phyloP scores from a whole-genome alignment of 2,113 vertebrate genomes.

The Lipophrys pholis region DNA sequence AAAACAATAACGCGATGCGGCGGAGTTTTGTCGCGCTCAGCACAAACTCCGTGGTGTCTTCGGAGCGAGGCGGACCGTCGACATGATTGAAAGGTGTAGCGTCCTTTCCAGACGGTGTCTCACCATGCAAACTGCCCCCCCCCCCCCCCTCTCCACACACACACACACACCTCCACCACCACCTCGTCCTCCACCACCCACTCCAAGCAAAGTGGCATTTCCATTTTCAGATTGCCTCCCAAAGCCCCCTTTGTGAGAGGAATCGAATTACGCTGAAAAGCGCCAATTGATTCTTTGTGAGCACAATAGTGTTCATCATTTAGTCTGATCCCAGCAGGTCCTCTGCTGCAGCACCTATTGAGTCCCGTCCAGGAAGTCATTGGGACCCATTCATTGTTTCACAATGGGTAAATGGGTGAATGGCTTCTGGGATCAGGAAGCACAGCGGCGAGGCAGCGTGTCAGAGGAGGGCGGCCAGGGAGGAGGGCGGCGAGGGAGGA shows the following conservation, averaged over 20 bases:
- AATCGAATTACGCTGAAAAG: conserved; percentile 81
- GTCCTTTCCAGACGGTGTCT: conserved; percentile 49
- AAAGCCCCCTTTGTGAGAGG: conserved; percentile 78
- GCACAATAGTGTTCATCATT: conserved; percentile 80
- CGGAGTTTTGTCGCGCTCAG: conserved; percentile 58
- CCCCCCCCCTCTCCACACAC: too few species aligned
- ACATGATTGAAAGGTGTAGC: conserved; percentile 57
- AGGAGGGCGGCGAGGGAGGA: too few species aligned
- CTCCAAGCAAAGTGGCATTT: conserved; percentile 77
- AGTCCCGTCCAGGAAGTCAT: conserved; percentile 63
- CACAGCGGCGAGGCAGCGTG: conserved; percentile 45
- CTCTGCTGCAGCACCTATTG: conserved; percentile 60
- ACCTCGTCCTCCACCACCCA: conserved; percentile 34
- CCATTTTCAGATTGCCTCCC: conserved; percentile 81
- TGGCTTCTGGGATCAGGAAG: conserved; percentile 55
- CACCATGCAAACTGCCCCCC: conserved; percentile 57
- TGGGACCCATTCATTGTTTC: conserved; percentile 72
- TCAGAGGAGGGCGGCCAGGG: too few species aligned
- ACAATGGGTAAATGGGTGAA: conserved; percentile 71
- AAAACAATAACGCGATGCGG: conserved; percentile 44
- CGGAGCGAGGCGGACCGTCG: conserved; percentile 26
- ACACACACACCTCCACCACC: conserved; percentile 26
- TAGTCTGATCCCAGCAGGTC: conserved; percentile 76
- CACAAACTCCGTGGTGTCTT: conserved; percentile 51
- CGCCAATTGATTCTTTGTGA: conserved; percentile 80